Percentiles rank a stretch among this genome's conserved stretches.
These are phyloP conservation scores for Cyanistes caeruleus DNA, from an alignment of 2,113 vertebrate genomes.

Conservation along the genomic window DNA sequence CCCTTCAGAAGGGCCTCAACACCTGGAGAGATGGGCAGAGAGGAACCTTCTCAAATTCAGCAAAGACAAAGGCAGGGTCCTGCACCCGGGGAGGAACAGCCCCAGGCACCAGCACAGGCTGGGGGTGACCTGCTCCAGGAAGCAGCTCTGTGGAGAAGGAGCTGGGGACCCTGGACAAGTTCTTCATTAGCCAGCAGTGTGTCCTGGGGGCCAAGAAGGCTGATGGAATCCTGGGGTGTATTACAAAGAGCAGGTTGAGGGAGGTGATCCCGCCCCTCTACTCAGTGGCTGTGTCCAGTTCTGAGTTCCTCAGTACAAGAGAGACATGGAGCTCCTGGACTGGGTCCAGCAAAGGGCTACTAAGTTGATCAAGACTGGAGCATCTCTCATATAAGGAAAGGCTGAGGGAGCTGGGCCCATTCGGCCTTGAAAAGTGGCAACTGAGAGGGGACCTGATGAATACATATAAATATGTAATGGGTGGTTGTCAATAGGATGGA, in stretches of 20 bases:
- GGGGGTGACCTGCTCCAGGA: not conserved
- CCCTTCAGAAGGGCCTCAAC: not conserved
- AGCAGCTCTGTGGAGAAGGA: not conserved
- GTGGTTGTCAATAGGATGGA: not conserved
- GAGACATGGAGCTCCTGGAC: not conserved
- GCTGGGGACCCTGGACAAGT: not conserved
- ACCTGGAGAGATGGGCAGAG: not conserved
- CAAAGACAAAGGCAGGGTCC: not conserved
- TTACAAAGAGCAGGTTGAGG: accelerated
- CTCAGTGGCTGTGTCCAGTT: not conserved
- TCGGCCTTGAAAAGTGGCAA: not conserved
- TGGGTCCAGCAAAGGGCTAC: accelerated
- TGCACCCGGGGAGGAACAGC: not conserved
- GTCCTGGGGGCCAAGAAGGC: not conserved
- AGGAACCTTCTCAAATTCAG: not conserved
- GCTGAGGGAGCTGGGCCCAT: not conserved
- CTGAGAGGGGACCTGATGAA: not conserved
- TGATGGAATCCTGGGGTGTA: not conserved
- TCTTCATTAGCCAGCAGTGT: not conserved
- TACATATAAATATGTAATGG: not conserved
- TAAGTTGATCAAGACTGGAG: not conserved
- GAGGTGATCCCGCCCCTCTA: not conserved
- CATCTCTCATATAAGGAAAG: not conserved
- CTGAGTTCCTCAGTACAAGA: not conserved
- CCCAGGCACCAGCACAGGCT: not conserved